Conservation (phyloP, 2,888 invertebrate genomes). For the Cremastinae sp. region DNA sequence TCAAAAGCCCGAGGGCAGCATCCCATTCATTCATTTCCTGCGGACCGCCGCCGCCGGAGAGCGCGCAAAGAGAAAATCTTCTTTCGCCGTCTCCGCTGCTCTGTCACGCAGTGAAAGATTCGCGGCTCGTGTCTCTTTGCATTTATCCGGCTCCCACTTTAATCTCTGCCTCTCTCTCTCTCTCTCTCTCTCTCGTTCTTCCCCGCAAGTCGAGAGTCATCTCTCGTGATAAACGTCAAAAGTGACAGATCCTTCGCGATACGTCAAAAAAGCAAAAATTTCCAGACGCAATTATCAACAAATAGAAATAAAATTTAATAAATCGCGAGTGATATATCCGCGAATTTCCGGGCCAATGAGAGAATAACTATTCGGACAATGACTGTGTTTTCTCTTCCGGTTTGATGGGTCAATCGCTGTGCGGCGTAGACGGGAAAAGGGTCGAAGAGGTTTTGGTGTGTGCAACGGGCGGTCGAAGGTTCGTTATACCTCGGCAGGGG, state of each 20-base stretch:
- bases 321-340: too few relatives aligned
- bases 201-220: not conserved
- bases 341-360: too few relatives aligned
- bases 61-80: slow-evolving; percentile 50
- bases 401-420: slow-evolving; percentile 31
- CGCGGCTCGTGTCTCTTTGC: slow-evolving; percentile 19
- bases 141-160: slow-evolving; percentile 11
- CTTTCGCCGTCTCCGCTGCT: slow-evolving; percentile 40
- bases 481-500: slow-evolving; percentile 38
- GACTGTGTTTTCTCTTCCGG: slow-evolving; percentile 2
- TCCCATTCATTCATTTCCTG: slow-evolving; percentile 62
- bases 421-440: slow-evolving; percentile 11
- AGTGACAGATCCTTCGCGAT: too few relatives aligned
- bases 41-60: slow-evolving; percentile 21
- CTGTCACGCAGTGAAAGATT: not conserved
- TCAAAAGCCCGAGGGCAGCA: slow-evolving; percentile 44
- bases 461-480: slow-evolving; percentile 28
- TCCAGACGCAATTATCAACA: too few relatives aligned
- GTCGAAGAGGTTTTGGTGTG: slow-evolving; percentile 24
- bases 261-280: too few relatives aligned
- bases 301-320: too few relatives aligned
- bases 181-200: slow-evolving; percentile 11
- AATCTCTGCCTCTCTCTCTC: not conserved
- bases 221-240: too few relatives aligned
- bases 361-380: not conserved